Evolutionary conservation across 2,797 vertebrate species (phyloP), one percentile per base, ranked within the genome.

Genomic region (Thaleichthys pacificus): DNA sequence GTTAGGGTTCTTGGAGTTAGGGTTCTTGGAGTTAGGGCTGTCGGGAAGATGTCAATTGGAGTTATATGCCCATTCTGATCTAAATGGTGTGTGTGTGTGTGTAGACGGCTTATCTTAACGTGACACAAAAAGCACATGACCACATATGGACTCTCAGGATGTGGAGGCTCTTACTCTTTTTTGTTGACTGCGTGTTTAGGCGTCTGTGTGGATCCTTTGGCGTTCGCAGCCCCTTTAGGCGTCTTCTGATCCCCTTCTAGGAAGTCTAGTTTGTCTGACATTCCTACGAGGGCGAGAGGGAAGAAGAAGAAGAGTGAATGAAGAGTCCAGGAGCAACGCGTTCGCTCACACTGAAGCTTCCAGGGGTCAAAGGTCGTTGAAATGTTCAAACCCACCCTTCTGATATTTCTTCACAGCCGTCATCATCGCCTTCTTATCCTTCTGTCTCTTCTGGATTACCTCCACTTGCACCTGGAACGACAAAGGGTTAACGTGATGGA

Each of bases 231-330:
- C 63, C 68, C 68, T 83, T 86, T 51, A 80, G 74, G 1, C 66
- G 71, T 26, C 2, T 73, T 35, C 79, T 95, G 85, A 67, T 98
- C 96, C 75, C 96, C 96, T 26, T 98, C 98, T 60, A 98, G 87
- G 87, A 99, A 99, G 77, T 99, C 97, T 89, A 99, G 82, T 84
- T 98, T 99, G 89, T 99, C 98, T 0, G 95, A 94, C 88, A 99
- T 96, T 85, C 98, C 98, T 99, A 72, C 5, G 47, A 72, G 26
- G 51, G 4, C 17, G 69, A 24, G 26, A 9, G n/a, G 77, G 4
- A 19, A 77, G n/a, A 3, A 77, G n/a, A 3, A 70, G 2, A 73
- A 69, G 80, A 24, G 0, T 56, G 28, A 30, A 61, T n/a, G 24
- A 15, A 15, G 8, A 4, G 21, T 35, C 32, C 21, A 42, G 15